Base-by-base conservation (phyloP, 2,888 invertebrate species). In the Cantharis flavilabris region DNA sequence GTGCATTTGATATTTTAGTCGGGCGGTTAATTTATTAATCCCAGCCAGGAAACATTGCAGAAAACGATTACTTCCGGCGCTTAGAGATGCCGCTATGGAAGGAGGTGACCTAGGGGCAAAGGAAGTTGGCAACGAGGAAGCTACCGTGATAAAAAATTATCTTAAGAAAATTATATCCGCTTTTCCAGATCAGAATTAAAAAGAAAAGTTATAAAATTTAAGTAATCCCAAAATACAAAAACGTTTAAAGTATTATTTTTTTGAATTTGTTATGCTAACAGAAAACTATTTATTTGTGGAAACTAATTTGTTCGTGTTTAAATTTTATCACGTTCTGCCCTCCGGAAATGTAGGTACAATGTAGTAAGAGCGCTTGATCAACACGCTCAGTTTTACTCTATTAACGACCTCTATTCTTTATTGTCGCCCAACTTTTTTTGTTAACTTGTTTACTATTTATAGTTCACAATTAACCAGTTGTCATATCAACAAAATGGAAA, bases 21-120 rank as follows among this genome's bases (percentile, higher is more conserved):
- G 77, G 73, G 76, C 65, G 79, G 69, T 77, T 77, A 79, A 79
- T 79, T 79, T 79, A 79, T 79, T 79, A 79, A 79, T 79, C 77
- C 69, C 75, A 76, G 73, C 75, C 79, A 79, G 79, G 79, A 79
- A 77, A 76, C 79, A 76, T 75, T 79, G 76, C 79, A 76, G 79
- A 79, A 79, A 79, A 79, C 79, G 77, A 76, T 74, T 76, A 77
- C 79, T 79, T 79, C 79, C 79, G 75, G 77, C 77, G 77, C 79
- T 79, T 77, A 79, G 77, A 73, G 75, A 76, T 79, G 75, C 75
- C 75, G 79, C 73, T 77, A 23, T 69, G 73, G 64, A 77, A 79
- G 71, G 76, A 76, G 79, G 79, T 76, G 76, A 76, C 79, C 76
- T 76, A 73, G 77, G 75, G 79, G 77, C 76, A 74, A 69, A 77